These are phyloP conservation scores for Scaeva pyrastri DNA, from an alignment of 2,888 invertebrate genomes.

Conservation along the genomic window DNA sequence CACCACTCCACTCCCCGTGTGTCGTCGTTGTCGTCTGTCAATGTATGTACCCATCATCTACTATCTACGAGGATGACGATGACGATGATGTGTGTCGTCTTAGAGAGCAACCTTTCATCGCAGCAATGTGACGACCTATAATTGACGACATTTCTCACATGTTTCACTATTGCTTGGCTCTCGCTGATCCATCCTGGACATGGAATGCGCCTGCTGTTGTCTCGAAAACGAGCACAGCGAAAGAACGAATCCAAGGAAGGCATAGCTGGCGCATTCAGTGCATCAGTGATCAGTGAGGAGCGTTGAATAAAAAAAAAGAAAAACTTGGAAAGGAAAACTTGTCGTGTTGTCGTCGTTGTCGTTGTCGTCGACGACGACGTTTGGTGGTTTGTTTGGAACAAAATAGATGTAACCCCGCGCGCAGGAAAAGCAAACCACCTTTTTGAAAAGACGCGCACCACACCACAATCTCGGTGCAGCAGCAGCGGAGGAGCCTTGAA, in stretches of 20 bases:
- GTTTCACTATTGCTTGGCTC: conserved; percentile 39
- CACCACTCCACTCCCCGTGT: too few species aligned
- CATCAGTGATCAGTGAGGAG: neutral
- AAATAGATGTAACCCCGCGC: conserved; percentile 22
- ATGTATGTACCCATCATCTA: neutral
- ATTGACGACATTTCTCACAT: conserved; percentile 69
- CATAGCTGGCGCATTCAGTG: neutral
- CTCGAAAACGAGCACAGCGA: conserved; percentile 50
- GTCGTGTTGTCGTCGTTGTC: conserved; percentile 34
- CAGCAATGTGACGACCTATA: conserved; percentile 70
- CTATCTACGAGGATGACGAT: neutral
- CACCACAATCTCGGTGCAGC: neutral
- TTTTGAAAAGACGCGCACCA: conserved; percentile 8
- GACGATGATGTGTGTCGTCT: conserved; percentile 23
- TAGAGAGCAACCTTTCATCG: conserved; percentile 65
- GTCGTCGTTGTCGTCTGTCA: too few species aligned
- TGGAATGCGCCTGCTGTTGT: conserved; percentile 45
- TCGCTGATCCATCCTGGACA: conserved; percentile 61
- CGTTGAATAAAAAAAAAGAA: neutral
- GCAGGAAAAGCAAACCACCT: conserved; percentile 27
- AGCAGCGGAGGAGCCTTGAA: conserved; percentile 20
- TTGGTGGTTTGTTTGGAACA: neutral
- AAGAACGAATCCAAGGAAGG: neutral
- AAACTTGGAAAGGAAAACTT: conserved; percentile 56
- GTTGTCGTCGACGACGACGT: neutral